A percentile compares a stretch with the other conserved stretches of the same genome.
phyloP scores from a whole-genome alignment of 2,797 vertebrate genomes.

The Steatocranus sp. region DNA sequence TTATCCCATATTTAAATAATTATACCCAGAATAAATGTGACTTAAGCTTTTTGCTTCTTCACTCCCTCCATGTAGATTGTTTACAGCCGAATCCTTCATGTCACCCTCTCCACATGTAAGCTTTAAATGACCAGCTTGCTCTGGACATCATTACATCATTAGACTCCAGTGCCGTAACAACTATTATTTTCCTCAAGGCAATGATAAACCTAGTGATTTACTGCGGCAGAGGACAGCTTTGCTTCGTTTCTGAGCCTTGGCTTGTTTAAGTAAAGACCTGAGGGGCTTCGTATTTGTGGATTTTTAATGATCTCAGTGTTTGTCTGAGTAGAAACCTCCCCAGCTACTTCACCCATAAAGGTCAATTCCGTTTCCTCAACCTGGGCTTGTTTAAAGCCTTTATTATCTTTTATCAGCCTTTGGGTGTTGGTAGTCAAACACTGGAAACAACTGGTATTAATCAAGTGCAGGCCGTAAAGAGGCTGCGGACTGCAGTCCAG shows the following conservation, averaged over 20 bases:
- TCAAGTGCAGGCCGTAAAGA: background rate
- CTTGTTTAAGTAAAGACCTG: background rate
- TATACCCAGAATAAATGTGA: background rate
- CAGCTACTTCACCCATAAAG: background rate
- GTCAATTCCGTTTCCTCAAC: background rate
- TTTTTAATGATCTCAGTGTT: constrained; percentile 21
- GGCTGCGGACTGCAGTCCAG: background rate
- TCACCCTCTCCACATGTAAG: background rate
- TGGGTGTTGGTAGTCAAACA: background rate
- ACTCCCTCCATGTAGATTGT: background rate
- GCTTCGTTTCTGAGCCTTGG: constrained; percentile 12
- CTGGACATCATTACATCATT: constrained; percentile 22
- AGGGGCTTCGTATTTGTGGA: background rate
- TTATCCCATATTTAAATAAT: background rate
- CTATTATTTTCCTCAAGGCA: constrained; percentile 38
- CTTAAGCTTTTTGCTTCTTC: background rate
- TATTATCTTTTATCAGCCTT: background rate
- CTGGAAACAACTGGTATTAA: constrained; percentile 23
- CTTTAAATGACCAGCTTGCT: constrained; percentile 34
- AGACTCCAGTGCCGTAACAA: constrained; percentile 27
- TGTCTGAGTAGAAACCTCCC: background rate
- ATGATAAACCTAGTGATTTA: constrained; percentile 51
- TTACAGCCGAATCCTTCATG: constrained; percentile 3
- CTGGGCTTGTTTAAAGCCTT: constrained; percentile 9
- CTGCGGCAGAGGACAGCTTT: constrained; percentile 11